Conservation (phyloP, 2,888 invertebrate species). For the Coremacera marginata region DNA sequence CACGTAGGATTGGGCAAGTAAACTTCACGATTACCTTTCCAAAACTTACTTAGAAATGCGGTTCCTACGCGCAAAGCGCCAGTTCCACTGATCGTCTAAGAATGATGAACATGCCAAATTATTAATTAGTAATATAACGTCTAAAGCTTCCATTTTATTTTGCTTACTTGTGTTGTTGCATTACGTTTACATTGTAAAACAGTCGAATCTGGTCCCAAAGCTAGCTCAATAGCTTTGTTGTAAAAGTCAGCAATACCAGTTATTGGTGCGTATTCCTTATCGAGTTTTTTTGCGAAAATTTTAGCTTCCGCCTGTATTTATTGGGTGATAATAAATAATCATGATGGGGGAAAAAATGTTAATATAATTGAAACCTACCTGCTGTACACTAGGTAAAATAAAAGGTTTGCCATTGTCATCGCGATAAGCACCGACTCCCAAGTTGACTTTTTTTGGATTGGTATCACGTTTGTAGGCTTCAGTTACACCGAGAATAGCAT, state of each 20-base stretch:
- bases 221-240: constrained; percentile 85
- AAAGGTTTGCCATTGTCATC: constrained; percentile 98
- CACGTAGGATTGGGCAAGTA: constrained; percentile 95
- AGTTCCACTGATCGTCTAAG: constrained; percentile 93
- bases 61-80: constrained; percentile 95
- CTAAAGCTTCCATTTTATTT: background rate
- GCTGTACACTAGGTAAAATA: constrained; percentile 88
- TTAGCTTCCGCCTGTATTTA: constrained; percentile 82
- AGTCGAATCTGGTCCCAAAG: constrained; percentile 84
- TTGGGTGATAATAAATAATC: background rate
- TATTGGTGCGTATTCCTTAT: constrained; percentile 97
- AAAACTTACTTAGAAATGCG: constrained; percentile 86
- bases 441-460: constrained; percentile 94
- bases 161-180: constrained; percentile 78
- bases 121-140: background rate
- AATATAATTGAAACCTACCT: constrained; percentile 69
- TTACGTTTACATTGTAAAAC: constrained; percentile 78
- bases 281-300: constrained; percentile 77
- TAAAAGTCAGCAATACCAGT: constrained; percentile 88
- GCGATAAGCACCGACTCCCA: constrained; percentile 96
- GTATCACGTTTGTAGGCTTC: constrained; percentile 94
- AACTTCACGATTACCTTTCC: constrained; percentile 82
- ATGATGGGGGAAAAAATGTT: too few relatives aligned
- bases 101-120: background rate
- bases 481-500: constrained; percentile 96